These are phyloP conservation scores for Amblyraja radiata DNA, from an alignment of 2,797 vertebrate species.

Conservation along the genomic window DNA sequence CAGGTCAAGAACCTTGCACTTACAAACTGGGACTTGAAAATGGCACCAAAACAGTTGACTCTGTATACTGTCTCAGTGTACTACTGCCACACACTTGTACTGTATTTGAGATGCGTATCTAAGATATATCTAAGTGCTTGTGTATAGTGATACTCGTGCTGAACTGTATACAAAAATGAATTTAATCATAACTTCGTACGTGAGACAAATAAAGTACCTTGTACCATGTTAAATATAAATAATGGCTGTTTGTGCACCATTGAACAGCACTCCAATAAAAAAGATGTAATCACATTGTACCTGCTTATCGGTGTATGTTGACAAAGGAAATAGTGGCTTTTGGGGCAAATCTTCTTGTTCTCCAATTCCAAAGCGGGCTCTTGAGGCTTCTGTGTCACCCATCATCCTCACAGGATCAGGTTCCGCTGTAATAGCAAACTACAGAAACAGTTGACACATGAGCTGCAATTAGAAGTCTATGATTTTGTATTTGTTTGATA, in stretches of 20 bases:
- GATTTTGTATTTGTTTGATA: background rate
- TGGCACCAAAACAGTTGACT: no score
- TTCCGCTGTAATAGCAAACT: conserved; percentile 72
- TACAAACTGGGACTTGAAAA: no score
- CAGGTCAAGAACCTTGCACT: no score
- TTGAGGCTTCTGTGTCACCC: conserved; percentile 74
- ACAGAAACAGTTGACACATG: conserved; percentile 32
- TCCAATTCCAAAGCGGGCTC: conserved; percentile 55
- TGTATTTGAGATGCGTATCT: no score
- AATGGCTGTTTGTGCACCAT: background rate
- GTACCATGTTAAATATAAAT: background rate
- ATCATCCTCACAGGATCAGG: conserved; percentile 75
- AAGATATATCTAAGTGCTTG: no score
- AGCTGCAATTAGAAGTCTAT: background rate
- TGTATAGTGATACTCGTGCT: no score
- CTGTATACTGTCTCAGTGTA: no score
- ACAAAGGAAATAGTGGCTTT: conserved; percentile 75
- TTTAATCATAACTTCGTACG: no score
- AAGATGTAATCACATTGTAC: conserved; percentile 49
- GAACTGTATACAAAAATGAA: no score
- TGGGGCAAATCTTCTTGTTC: conserved; percentile 59
- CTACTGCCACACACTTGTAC: no score
- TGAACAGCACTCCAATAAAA: background rate
- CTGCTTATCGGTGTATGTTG: conserved; percentile 82
- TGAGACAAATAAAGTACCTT: no score